These are phyloP conservation scores for Phymorhynchus buccinoides DNA, from an alignment of 1,140 invertebrate genomes.

Conservation along the genomic window DNA sequence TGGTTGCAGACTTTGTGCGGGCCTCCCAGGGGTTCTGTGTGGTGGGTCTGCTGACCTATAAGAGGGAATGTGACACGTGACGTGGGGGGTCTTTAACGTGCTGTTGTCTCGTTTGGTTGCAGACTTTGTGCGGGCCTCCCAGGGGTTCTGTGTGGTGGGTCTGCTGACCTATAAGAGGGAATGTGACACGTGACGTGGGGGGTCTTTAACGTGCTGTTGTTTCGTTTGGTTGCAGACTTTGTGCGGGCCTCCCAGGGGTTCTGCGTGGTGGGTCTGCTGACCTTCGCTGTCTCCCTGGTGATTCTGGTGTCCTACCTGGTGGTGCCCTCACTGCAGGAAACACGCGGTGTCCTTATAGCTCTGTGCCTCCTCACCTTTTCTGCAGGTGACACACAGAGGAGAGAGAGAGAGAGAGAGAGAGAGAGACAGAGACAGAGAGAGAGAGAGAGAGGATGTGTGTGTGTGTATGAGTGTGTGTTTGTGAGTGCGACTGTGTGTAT, in stretches of 20 bases:
- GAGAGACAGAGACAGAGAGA: background rate
- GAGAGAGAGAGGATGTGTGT: background rate
- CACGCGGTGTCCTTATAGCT: slow-evolving; percentile 46
- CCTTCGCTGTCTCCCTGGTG: slow-evolving; percentile 47
- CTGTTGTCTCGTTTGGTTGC: no score
- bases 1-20: no score
- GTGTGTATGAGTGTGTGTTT: background rate
- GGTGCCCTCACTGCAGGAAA: slow-evolving; percentile 46
- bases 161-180: slow-evolving; percentile 49
- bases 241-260: slow-evolving; percentile 50
- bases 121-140: slow-evolving; percentile 51
- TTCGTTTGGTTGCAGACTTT: slow-evolving; percentile 46
- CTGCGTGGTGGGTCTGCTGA: slow-evolving; percentile 47
- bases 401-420: background rate
- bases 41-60: no score
- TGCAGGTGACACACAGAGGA: slow-evolving; percentile 32
- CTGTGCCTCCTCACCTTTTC: slow-evolving; percentile 51
- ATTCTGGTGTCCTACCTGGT: slow-evolving; percentile 49
- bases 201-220: no score
- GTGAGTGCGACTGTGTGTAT: slow-evolving; percentile 12
- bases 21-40: no score
- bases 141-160: slow-evolving; percentile 50
- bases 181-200: no score
- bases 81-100: no score
- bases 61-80: no score